Conservation (phyloP, 1,140 invertebrate genomes). For the Bombus terrestris region DNA sequence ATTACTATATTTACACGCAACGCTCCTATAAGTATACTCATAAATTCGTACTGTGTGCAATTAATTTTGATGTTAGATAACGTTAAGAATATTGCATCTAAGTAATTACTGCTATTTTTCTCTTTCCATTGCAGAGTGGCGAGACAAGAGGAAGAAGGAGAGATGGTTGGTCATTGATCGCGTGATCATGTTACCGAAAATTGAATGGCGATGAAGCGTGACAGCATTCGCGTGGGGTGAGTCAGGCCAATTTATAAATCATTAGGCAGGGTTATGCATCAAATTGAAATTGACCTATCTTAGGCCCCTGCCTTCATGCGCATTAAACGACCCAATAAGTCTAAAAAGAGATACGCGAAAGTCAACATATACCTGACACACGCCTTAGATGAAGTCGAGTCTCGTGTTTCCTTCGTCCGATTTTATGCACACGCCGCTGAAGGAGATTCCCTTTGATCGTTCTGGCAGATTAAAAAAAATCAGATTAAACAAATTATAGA, state of each 20-base stretch:
- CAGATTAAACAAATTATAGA: too few relatives aligned
- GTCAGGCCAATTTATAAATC: conserved; percentile 71
- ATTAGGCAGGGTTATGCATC: conserved; percentile 64
- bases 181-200: conserved; percentile 67
- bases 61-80: background rate
- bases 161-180: conserved; percentile 10
- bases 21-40: background rate
- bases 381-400: background rate
- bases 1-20: background rate
- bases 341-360: background rate
- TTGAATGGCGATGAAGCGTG: conserved; percentile 62
- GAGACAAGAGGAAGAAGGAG: background rate
- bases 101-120: background rate
- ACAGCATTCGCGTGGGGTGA: conserved; percentile 38
- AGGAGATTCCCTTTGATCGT: too few relatives aligned
- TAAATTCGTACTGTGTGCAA: background rate
- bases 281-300: conserved; percentile 56
- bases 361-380: background rate
- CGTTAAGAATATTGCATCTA: background rate
- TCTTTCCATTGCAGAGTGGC: background rate
- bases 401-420: too few relatives aligned
- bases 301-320: background rate
- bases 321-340: conserved; percentile 19
- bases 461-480: too few relatives aligned
- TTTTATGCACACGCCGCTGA: too few relatives aligned